These are phyloP conservation scores for Rhogogaster chlorosoma DNA, from an alignment of 2,888 invertebrate species.

Conservation along the genomic window DNA sequence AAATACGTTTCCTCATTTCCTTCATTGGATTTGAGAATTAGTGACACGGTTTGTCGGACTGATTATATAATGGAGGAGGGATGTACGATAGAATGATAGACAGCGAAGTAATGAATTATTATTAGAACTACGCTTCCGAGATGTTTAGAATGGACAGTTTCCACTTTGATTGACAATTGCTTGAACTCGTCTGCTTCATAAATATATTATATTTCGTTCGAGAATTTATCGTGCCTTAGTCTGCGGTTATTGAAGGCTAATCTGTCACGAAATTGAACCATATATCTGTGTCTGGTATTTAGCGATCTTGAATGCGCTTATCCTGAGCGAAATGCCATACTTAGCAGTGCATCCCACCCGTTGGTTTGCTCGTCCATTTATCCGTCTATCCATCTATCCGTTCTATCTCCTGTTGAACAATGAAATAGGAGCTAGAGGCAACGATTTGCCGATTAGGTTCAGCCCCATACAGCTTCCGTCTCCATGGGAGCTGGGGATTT, in stretches of 20 bases:
- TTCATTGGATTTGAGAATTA: background rate
- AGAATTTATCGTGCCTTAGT: background rate
- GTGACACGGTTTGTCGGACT: background rate
- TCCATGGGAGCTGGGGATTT: constrained; percentile 42
- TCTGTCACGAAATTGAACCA: background rate
- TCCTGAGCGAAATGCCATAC: constrained; percentile 19
- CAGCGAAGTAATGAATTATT: too few relatives aligned
- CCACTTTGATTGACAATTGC: background rate
- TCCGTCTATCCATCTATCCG: background rate
- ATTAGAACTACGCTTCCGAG: background rate
- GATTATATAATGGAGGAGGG: background rate
- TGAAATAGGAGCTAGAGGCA: constrained; percentile 14
- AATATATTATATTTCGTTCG: background rate
- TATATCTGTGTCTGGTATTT: background rate
- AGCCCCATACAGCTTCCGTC: background rate
- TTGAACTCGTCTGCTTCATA: background rate
- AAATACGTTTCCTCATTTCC: background rate
- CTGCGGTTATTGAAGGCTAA: background rate
- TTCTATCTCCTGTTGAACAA: background rate
- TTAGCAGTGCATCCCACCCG: constrained; percentile 14
- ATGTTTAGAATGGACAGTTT: background rate
- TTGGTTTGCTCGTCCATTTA: background rate
- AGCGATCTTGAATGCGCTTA: constrained; percentile 10
- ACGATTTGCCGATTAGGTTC: constrained; percentile 32
- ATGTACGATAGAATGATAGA: background rate